phyloP scores from a whole-genome alignment of 2,797 vertebrate species.

The Liparis tanakae region DNA sequence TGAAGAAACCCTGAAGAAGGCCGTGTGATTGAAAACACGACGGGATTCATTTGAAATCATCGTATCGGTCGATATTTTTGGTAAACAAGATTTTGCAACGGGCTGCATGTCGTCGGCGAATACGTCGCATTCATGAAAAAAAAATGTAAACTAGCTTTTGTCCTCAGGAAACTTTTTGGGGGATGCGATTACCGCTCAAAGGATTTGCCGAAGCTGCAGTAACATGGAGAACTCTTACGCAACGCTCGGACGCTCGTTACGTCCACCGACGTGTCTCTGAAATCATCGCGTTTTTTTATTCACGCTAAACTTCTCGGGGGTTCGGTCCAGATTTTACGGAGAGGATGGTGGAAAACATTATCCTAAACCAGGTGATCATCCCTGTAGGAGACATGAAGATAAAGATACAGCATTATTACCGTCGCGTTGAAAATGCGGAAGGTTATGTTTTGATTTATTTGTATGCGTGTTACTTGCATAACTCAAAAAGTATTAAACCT shows the following conservation, averaged over 20 bases:
- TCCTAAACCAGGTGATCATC: too few relatives aligned
- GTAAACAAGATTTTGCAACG: conserved; percentile 56
- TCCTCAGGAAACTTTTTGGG: conserved; percentile 14
- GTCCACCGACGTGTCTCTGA: too few relatives aligned
- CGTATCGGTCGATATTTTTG: conserved; percentile 45
- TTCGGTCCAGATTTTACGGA: not conserved
- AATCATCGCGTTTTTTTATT: too few relatives aligned
- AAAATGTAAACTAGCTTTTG: conserved; percentile 14
- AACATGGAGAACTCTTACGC: too few relatives aligned
- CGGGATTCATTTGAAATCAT: conserved; percentile 63
- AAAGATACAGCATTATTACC: too few relatives aligned
- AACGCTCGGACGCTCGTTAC: too few relatives aligned
- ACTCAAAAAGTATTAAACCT: too few relatives aligned
- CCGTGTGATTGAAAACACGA: conserved; percentile 69
- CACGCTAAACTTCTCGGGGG: too few relatives aligned
- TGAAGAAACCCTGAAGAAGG: conserved; percentile 70
- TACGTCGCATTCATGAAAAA: conserved; percentile 11
- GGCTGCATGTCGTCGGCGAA: conserved; percentile 37
- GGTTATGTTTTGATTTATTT: too few relatives aligned
- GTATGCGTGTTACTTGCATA: too few relatives aligned
- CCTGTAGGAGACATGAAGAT: not conserved
- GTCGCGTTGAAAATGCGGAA: too few relatives aligned
- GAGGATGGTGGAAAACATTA: too few relatives aligned
- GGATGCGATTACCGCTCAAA: not conserved
- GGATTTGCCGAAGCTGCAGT: not conserved